Percentiles rank a stretch among this genome's conserved stretches.
Conservation (phyloP, 2,113 vertebrate species). For the Calypte anna region DNA sequence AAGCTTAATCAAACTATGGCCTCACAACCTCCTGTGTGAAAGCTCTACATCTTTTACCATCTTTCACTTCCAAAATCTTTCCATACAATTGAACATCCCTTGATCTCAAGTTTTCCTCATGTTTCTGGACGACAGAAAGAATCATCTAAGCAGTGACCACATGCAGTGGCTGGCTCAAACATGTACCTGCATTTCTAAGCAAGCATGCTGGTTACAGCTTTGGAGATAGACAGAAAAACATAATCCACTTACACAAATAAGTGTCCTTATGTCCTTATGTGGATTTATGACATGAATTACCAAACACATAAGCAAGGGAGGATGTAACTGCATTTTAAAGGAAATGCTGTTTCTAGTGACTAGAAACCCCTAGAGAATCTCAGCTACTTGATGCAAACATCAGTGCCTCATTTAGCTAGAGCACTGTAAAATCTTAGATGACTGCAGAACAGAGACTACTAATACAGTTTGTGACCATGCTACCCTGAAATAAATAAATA, state of each 20-base stretch:
- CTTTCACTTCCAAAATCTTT: not conserved
- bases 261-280: not conserved
- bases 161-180: not conserved
- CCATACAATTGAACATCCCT: not conserved
- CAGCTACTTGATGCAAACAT: not conserved
- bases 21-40: not conserved
- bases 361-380: not conserved
- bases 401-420: not conserved
- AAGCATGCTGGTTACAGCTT: accelerated
- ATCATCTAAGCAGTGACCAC: not conserved
- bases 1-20: not conserved
- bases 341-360: not conserved
- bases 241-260: not conserved
- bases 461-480: not conserved
- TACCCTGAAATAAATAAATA: not conserved
- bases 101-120: not conserved
- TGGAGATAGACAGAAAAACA: not conserved
- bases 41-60: not conserved
- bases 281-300: not conserved
- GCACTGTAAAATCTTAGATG: not conserved
- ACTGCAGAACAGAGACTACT: not conserved
- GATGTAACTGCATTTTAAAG: not conserved
- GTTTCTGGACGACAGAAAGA: not conserved
- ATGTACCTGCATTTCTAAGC: not conserved
- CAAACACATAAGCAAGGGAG: accelerated